Evolutionary conservation across 2,113 vertebrate genomes (phyloP), one percentile per base, ranked within the genome.

Genomic region (Ptilonorhynchus violaceus): DNA sequence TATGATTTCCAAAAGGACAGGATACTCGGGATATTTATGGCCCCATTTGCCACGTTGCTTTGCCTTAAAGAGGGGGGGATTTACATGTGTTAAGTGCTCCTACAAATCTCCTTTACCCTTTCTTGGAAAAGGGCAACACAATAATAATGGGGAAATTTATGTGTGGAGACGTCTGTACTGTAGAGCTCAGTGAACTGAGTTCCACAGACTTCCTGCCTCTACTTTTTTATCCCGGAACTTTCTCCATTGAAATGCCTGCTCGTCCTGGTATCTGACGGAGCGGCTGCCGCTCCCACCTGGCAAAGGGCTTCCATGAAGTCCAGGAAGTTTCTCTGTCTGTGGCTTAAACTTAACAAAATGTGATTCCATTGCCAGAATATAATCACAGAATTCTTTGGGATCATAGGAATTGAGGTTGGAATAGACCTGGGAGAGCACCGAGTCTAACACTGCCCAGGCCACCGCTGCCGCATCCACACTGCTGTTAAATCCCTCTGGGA

Each of bases 51-150:
- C 92, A 88, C 85, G 33, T 80, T 4, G 59, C 95, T 97, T 97
- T 83, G 89, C 81, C 96, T 97, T 97, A 78, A 96, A 93, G 97
- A 97, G 97, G 96, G 88, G 85, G 96, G 97, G 95, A 97, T 98
- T 98, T 96, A 88, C 97, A 96, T 89, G 98, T 96, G 97, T 86
- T 97, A 98, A 98, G 93, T 94, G 89, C 97, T 97, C 93, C 98
- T 98, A 98, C 98, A 98, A 98, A 98, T 98, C 98, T 98, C 96
- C 96, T 96, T 89, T 98, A 97, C 97, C 98, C 97, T 98, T 98
- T 98, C 94, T 84, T 55, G 93, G 97, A 98, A 98, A 98, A 98
- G 98, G 98, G 97, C 98, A 98, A 95, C 95, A 87, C 96, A 97
- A 97, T 96, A 98, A 98, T 97, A 97, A 98, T 97, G 90, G 97